phyloP scores from a whole-genome alignment of 2,797 vertebrate genomes.

The Sebastes glaucus region DNA sequence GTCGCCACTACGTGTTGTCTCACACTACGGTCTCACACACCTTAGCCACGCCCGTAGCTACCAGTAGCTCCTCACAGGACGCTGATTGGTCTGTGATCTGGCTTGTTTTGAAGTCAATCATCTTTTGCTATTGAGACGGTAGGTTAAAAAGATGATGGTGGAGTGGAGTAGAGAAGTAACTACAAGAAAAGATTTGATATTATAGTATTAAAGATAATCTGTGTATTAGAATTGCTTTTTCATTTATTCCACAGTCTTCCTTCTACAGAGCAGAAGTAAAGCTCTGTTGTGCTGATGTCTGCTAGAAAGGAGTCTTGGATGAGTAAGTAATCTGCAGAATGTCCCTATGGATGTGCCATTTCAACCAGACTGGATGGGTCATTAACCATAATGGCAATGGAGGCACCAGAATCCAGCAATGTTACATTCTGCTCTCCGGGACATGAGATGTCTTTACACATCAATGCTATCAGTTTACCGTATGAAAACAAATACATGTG shows the following conservation, averaged over 20 bases:
- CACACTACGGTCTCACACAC: too few species aligned
- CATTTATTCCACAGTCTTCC: not conserved
- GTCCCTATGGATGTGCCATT: constrained; percentile 88
- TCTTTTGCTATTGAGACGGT: not conserved
- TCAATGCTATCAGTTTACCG: not conserved
- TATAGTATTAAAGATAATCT: not conserved
- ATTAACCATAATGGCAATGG: constrained; percentile 94
- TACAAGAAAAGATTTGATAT: not conserved
- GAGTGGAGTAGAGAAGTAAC: not conserved
- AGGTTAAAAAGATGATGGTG: not conserved
- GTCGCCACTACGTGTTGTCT: too few species aligned
- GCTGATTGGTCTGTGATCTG: too few species aligned
- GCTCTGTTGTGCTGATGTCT: constrained; percentile 82
- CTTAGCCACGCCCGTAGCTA: too few species aligned
- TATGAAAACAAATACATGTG: constrained; percentile 1
- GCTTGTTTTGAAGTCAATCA: not conserved
- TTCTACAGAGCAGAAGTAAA: constrained; percentile 52
- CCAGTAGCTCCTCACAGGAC: too few species aligned
- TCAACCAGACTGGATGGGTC: constrained; percentile 93
- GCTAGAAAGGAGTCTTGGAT: constrained; percentile 87
- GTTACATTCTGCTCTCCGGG: constrained; percentile 37
- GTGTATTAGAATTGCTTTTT: not conserved
- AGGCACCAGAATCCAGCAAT: constrained; percentile 75
- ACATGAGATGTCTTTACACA: constrained; percentile 39
- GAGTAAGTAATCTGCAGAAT: constrained; percentile 81